Conservation (phyloP, 2,888 invertebrate genomes). For the Drosophila parthenogenetica region DNA sequence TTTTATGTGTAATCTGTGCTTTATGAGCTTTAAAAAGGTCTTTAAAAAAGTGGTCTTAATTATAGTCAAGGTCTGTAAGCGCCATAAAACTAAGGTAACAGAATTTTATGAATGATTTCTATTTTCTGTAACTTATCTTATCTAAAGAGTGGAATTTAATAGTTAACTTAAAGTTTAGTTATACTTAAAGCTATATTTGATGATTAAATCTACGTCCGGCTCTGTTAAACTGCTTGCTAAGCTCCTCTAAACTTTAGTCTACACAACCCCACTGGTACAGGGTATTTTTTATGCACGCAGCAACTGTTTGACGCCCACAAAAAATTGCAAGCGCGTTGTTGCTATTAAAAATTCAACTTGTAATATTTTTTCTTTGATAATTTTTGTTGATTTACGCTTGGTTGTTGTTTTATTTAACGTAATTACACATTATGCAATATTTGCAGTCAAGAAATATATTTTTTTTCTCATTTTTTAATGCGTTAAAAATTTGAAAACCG, state of each 20-base stretch:
- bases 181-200: no score
- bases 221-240: not conserved
- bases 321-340: conserved; percentile 32
- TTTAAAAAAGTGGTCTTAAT: not conserved
- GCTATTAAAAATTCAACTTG: conserved; percentile 64
- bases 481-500: conserved; percentile 54
- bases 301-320: conserved; percentile 61
- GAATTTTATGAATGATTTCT: no score
- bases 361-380: conserved; percentile 8
- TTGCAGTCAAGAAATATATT: conserved; percentile 20
- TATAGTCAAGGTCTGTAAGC: conserved; percentile 1
- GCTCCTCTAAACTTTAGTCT: not conserved
- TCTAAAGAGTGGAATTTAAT: not conserved
- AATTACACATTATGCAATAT: conserved; percentile 59
- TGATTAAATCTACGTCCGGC: no score
- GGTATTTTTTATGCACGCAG: conserved; percentile 16
- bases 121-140: not conserved
- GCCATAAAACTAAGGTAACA: not conserved
- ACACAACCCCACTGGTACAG: not conserved
- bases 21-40: not conserved
- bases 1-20: not conserved
- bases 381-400: conserved; percentile 4
- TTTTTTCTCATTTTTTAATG: conserved; percentile 35
- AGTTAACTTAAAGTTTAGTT: not conserved
- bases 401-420: conserved; percentile 23